Evolutionary conservation across 2,888 invertebrate genomes (phyloP), one percentile per base, ranked within the genome.

Genomic region (Uloborus plumipes): DNA sequence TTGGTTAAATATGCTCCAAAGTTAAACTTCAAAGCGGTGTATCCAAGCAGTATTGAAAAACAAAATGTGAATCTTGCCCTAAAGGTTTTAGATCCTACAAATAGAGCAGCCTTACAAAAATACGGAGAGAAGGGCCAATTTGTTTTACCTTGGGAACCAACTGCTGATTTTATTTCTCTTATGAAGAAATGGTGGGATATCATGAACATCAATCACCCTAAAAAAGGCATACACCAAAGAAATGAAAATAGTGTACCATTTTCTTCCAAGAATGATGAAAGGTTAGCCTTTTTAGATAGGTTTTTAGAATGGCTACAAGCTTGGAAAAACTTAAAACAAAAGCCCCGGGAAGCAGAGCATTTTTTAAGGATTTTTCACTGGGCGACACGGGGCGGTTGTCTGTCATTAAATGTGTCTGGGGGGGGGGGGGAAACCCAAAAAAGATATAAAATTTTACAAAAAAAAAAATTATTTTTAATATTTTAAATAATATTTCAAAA

Each of bases 151-250:
- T 49, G 50, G n/a, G 20, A 50, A 50, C 11, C 6, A 20, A 67
- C 53, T 14, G 53, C 22, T 15, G 7, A 6, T 51, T 67, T 51
- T 3, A 14, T 51, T 14, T 22, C 7, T 20, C 16, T 6, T 14
- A 15, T 67, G 14, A 51, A 51, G 15, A 65, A 66, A 20, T 65
- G 53, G 58, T 75, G 75, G 55, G 65, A 75, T 15, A 75, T 65
- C 22, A 67, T 49, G 65, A 66, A 74, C 39, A 47, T 66, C 0
- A 47, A 39, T 18, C 65, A 65, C 51, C 13, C 18, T 20, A 18
- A 58, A 16, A 58, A 47, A 58, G 65, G 53, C 18, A 3, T 14
- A 1, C 20, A 39, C 58, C 18, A n/a, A 18, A 2, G 74, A 53
- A 53, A 65, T 66, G 50, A 39, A 9, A 39, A 65, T 65, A 53